phyloP scores from a whole-genome alignment of 2,888 invertebrate species.

The Eugnorisma glareosa region DNA sequence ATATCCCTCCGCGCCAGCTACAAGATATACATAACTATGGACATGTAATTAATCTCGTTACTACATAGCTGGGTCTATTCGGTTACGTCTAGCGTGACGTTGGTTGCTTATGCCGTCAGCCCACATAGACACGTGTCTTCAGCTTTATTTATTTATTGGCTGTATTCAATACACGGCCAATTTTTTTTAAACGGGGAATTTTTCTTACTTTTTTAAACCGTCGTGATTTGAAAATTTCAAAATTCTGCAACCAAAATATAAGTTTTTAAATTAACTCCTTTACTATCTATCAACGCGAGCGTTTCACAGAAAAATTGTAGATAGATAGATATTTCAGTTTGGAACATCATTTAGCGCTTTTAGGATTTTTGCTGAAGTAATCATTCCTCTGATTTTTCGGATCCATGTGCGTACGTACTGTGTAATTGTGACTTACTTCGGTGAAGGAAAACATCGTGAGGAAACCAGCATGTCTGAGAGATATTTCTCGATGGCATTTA shows the following conservation, averaged over 20 bases:
- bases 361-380: neutral
- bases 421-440: too few relatives aligned
- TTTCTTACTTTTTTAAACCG: neutral
- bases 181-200: neutral
- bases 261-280: neutral
- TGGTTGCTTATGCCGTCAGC: constrained; percentile 16
- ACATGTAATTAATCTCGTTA: constrained; percentile 54
- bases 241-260: neutral
- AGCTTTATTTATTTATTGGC: neutral
- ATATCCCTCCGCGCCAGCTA: constrained; percentile 41
- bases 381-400: too few relatives aligned
- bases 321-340: neutral
- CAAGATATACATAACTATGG: constrained; percentile 35
- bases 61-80: constrained; percentile 35
- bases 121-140: neutral
- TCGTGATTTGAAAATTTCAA: neutral
- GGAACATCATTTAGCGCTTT: neutral
- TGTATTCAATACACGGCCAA: neutral
- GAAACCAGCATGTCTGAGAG: too few relatives aligned
- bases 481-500: too few relatives aligned
- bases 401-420: too few relatives aligned
- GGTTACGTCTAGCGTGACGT: constrained; percentile 30
- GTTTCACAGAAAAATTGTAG: neutral
- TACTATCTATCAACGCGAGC: neutral
- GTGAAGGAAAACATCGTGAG: too few relatives aligned